Evolutionary conservation across 2,113 vertebrate species (phyloP).

Genomic region (Hydropotes inermis): DNA sequence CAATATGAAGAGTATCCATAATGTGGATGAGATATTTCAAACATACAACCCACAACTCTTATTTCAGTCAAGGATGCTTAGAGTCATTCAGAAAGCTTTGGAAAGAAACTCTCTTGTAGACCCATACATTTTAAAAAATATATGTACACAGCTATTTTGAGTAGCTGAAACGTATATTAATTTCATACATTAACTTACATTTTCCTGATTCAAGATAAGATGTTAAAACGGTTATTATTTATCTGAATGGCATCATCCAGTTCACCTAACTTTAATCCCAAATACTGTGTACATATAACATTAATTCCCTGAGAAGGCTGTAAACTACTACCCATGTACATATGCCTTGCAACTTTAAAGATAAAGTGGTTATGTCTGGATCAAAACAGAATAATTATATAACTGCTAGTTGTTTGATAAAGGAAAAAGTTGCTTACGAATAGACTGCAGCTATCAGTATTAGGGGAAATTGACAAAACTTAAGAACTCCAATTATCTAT

Average conservation of each 20-base stretch:
- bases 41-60: not conserved
- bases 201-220: slow-evolving; percentile 4
- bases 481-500: slow-evolving; percentile 9
- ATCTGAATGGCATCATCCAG: slow-evolving; percentile 31
- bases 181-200: slow-evolving; percentile 32
- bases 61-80: slow-evolving; percentile 2
- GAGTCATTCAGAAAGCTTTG: slow-evolving; percentile 22
- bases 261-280: slow-evolving; percentile 28
- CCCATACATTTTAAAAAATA: not conserved
- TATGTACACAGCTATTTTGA: not conserved
- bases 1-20: slow-evolving; percentile 3
- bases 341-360: not conserved
- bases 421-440: not conserved
- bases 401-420: not conserved
- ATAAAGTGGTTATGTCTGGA: not conserved
- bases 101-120: not conserved
- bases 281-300: not conserved
- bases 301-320: not conserved
- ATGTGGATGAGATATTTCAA: not conserved
- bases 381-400: not conserved
- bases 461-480: not conserved
- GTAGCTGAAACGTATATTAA: slow-evolving; percentile 30
- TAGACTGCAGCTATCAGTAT: not conserved
- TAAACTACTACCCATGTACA: slow-evolving; percentile 8
- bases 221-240: slow-evolving; percentile 39